These are phyloP conservation scores for Temnothorax curvispinosus DNA, from an alignment of 1,140 invertebrate genomes.

Conservation along the genomic window DNA sequence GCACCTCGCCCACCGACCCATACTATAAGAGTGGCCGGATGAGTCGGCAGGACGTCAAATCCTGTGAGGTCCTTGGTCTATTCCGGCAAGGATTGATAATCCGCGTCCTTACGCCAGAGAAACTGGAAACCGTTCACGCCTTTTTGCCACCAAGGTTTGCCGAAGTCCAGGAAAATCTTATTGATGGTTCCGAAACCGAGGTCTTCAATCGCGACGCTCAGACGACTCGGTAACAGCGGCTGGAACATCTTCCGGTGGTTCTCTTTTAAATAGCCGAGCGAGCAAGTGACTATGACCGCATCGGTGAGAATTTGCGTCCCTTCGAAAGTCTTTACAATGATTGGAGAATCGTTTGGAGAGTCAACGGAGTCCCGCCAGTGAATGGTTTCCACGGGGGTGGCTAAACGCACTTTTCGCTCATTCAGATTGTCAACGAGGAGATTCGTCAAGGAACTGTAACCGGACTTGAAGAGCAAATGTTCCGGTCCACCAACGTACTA, in stretches of 20 bases:
- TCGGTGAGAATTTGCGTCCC: conserved; percentile 82
- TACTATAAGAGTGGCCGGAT: conserved; percentile 88
- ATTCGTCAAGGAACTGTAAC: conserved; percentile 86
- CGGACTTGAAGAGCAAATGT: conserved; percentile 87
- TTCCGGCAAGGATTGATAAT: conserved; percentile 68
- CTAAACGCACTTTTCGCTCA: conserved; percentile 80
- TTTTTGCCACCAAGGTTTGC: conserved; percentile 88
- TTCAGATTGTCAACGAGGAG: conserved; percentile 83
- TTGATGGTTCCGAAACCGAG: conserved; percentile 90
- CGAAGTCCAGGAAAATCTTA: conserved; percentile 91
- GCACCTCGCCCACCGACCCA: conserved; percentile 92
- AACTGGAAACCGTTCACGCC: conserved; percentile 87
- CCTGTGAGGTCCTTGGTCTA: conserved; percentile 88
- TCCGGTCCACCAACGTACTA: conserved; percentile 86
- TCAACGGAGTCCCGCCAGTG: conserved; percentile 73
- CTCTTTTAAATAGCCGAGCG: conserved; percentile 89
- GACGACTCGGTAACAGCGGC: conserved; percentile 85
- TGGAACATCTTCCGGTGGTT: conserved; percentile 68
- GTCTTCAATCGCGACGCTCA: conserved; percentile 84
- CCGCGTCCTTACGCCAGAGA: conserved; percentile 85
- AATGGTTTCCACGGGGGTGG: conserved; percentile 84
- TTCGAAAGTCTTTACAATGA: conserved; percentile 74
- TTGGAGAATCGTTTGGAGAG: conserved; percentile 53
- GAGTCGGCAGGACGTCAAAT: conserved; percentile 88
- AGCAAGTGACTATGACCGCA: conserved; percentile 89